Percentiles rank a stretch among this genome's conserved stretches.
Evolutionary conservation across 2,797 vertebrate species (phyloP).

Genomic region (Ctenopoma multispine): DNA sequence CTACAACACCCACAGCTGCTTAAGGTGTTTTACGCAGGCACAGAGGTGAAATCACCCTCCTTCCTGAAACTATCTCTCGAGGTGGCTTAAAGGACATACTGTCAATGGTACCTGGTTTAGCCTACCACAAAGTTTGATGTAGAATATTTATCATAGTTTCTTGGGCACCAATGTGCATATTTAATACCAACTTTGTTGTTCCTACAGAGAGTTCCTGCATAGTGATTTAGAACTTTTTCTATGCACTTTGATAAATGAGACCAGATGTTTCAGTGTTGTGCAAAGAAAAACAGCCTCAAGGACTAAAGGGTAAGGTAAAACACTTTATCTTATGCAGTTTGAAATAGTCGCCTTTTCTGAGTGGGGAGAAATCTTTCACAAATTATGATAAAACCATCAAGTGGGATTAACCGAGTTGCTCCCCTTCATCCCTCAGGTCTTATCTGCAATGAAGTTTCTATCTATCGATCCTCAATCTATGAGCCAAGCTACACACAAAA

Average conservation of each 20-base stretch:
- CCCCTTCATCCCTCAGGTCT: not conserved
- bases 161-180: not conserved
- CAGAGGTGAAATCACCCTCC: no score
- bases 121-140: not conserved
- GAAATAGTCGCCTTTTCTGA: not conserved
- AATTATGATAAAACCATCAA: not conserved
- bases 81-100: no score
- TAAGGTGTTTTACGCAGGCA: not conserved
- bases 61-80: no score
- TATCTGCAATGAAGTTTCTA: slow-evolving; percentile 10
- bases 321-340: not conserved
- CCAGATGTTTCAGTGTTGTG: not conserved
- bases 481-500: slow-evolving; percentile 3
- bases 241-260: not conserved
- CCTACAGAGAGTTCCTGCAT: not conserved
- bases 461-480: not conserved
- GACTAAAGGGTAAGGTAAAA: slow-evolving; percentile 4
- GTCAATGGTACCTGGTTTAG: not conserved
- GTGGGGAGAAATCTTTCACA: not conserved
- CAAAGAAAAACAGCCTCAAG: slow-evolving; percentile 8
- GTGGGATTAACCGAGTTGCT: slow-evolving; percentile 4
- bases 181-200: not conserved
- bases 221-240: not conserved
- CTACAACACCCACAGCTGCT: no score
- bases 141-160: not conserved